These are phyloP conservation scores for Desmophyllum pertusum DNA, from an alignment of 92 coral and sea anemone genomes.

Conservation along the genomic window DNA sequence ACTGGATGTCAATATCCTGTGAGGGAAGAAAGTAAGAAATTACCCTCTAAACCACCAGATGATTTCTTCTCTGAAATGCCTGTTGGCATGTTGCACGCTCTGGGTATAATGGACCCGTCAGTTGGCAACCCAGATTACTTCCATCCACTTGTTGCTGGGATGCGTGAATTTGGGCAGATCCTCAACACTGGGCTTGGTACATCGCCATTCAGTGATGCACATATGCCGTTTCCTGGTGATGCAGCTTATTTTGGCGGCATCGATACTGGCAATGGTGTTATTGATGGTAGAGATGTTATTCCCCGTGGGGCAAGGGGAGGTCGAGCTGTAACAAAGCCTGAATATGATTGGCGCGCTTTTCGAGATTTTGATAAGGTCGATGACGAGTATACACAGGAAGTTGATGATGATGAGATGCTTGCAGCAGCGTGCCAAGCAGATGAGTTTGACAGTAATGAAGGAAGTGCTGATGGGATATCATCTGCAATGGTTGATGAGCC, in stretches of 20 bases:
- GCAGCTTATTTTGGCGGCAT: slow-evolving; percentile 18
- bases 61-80: slow-evolving; percentile 17
- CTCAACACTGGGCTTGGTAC: slow-evolving; percentile 28
- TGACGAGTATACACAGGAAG: slow-evolving; percentile 2
- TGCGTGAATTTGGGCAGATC: slow-evolving; percentile 28
- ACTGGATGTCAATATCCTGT: slow-evolving; percentile 75
- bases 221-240: neutral
- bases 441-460: slow-evolving; percentile 9
- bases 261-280: neutral
- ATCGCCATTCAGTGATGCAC: slow-evolving; percentile 14
- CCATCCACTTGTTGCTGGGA: slow-evolving; percentile 28
- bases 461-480: neutral
- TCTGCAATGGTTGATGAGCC: neutral
- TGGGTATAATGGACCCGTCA: slow-evolving; percentile 30
- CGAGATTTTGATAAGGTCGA: slow-evolving; percentile 13
- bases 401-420: slow-evolving; percentile 32
- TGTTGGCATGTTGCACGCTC: slow-evolving; percentile 28
- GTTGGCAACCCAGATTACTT: slow-evolving; percentile 7
- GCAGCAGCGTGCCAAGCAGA: slow-evolving; percentile 36
- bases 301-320: slow-evolving; percentile 11
- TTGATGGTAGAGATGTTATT: slow-evolving; percentile 20
- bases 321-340: neutral
- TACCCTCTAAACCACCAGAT: neutral
- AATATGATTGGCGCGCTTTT: neutral
- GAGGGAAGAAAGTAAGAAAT: slow-evolving; percentile 29